Conservation (phyloP, 2,113 vertebrate genomes). For the Muntiacus muntjak region DNA sequence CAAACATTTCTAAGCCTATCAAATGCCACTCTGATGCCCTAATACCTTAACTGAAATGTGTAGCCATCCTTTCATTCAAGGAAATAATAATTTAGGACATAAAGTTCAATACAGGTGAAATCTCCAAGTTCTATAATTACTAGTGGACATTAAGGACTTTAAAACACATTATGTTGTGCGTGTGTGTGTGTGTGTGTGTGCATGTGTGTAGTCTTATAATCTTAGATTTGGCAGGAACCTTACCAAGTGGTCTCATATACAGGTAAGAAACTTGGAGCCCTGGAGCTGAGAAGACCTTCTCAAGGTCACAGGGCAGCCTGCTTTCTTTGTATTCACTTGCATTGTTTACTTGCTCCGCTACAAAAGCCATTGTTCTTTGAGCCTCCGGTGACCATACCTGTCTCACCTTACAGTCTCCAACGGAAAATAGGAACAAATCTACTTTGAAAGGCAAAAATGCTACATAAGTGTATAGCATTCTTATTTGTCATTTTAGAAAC, state of each 20-base stretch:
- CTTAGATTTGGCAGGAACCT: not conserved
- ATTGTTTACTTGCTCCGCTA: not conserved
- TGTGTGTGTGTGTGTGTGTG: not conserved
- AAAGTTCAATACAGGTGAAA: not conserved
- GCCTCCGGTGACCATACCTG: not conserved
- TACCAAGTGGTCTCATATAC: not conserved
- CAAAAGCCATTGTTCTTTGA: not conserved
- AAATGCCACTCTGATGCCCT: not conserved
- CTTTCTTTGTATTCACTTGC: not conserved
- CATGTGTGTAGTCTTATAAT: not conserved
- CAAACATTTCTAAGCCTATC: not conserved
- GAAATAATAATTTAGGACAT: not conserved
- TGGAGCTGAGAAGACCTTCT: not conserved
- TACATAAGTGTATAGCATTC: not conserved
- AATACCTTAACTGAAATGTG: not conserved
- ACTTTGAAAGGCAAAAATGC: not conserved
- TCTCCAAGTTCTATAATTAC: not conserved
- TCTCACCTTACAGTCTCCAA: not conserved
- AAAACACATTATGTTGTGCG: not conserved
- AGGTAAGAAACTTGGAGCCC: not conserved
- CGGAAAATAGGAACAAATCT: not conserved
- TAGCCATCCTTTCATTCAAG: not conserved
- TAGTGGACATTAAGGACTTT: not conserved
- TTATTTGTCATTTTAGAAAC: slow-evolving; percentile 47
- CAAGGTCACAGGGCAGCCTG: not conserved